Percentiles rank a stretch among this genome's conserved stretches.
These are phyloP conservation scores for Mythimna impura DNA, from an alignment of 2,888 invertebrate species.

Conservation along the genomic window DNA sequence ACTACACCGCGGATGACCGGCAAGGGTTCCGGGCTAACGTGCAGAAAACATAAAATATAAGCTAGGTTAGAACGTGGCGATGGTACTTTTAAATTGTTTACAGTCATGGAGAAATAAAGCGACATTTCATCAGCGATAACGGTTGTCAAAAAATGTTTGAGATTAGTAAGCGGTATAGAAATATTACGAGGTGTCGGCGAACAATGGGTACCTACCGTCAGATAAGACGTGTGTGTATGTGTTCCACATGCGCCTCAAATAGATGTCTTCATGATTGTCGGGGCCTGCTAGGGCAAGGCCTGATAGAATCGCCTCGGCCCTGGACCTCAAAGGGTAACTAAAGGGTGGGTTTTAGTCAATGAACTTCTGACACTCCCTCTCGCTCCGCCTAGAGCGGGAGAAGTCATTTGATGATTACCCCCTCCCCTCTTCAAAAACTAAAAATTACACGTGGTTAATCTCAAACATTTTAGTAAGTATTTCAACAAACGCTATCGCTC, in stretches of 20 bases:
- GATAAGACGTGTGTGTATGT: too few species aligned
- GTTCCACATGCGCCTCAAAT: too few species aligned
- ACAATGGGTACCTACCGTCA: too few species aligned
- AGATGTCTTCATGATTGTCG: too few species aligned
- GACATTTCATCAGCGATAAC: not conserved
- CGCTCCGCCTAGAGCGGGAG: too few species aligned
- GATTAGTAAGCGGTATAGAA: not conserved
- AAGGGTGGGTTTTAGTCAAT: too few species aligned
- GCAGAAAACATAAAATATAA: conserved; percentile 58
- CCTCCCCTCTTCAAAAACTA: not conserved
- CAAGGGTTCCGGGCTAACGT: conserved; percentile 78
- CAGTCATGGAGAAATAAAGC: not conserved
- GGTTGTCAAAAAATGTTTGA: not conserved
- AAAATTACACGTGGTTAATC: not conserved
- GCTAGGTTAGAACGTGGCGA: conserved; percentile 8
- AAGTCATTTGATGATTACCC: too few species aligned
- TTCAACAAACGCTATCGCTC: not conserved
- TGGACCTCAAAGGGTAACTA: too few species aligned
- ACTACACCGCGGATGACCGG: conserved; percentile 79
- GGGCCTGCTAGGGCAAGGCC: too few species aligned
- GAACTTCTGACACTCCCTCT: too few species aligned
- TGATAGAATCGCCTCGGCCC: too few species aligned
- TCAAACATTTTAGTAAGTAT: not conserved
- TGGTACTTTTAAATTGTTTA: conserved; percentile 12
- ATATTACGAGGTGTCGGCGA: not conserved